Evolutionary conservation across 2,113 vertebrate species (phyloP).

Genomic region (Geococcyx californianus): DNA sequence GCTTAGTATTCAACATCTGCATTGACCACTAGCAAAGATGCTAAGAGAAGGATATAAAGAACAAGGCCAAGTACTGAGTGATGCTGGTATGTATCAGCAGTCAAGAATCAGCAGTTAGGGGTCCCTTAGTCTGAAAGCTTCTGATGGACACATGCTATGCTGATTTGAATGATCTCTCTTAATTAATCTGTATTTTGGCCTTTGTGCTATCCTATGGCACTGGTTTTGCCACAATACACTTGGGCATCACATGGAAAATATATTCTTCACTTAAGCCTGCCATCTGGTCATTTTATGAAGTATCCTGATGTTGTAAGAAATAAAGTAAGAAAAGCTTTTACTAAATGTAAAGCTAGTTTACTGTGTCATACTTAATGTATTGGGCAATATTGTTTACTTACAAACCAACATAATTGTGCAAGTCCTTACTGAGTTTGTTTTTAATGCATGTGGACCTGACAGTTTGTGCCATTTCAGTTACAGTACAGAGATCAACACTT

Average conservation of each 20-base stretch:
- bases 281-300: background rate
- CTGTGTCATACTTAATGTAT: background rate
- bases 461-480: constrained; percentile 37
- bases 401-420: background rate
- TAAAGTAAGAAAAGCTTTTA: background rate
- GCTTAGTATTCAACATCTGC: background rate
- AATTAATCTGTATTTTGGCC: background rate
- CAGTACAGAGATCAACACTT: background rate
- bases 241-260: background rate
- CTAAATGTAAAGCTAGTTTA: background rate
- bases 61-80: background rate
- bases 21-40: background rate
- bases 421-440: background rate
- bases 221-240: background rate
- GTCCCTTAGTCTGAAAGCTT: background rate
- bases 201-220: background rate
- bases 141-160: background rate
- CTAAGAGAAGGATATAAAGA: background rate
- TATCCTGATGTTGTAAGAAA: background rate
- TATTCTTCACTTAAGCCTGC: background rate
- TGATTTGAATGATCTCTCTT: background rate
- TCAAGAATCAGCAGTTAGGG: background rate
- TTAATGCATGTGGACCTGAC: background rate
- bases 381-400: background rate
- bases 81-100: background rate